These are phyloP conservation scores for Huso huso DNA, from an alignment of 2,797 vertebrate species.

Conservation along the genomic window DNA sequence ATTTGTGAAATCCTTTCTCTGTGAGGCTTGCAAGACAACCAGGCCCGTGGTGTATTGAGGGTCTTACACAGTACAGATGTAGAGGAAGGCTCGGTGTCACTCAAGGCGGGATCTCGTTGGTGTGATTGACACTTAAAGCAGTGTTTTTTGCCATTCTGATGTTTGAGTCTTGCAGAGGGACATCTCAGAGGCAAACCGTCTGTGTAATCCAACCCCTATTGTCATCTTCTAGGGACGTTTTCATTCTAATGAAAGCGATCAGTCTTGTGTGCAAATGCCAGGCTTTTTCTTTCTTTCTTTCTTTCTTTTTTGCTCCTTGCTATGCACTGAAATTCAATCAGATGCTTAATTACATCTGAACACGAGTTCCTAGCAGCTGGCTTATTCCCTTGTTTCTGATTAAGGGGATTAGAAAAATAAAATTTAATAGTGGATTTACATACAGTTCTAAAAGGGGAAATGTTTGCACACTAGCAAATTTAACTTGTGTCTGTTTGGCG, in stretches of 20 bases:
- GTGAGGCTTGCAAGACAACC: slow-evolving; percentile 31
- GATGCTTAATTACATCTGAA: slow-evolving; percentile 95
- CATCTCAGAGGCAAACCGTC: slow-evolving; percentile 44
- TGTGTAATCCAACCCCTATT: slow-evolving; percentile 39
- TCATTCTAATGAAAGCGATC: slow-evolving; percentile 51
- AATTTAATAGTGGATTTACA: slow-evolving; percentile 85
- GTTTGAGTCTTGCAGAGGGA: slow-evolving; percentile 40
- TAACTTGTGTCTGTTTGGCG: background rate
- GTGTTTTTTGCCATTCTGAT: slow-evolving; percentile 45
- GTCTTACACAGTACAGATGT: slow-evolving; percentile 37
- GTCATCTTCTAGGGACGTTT: slow-evolving; percentile 37
- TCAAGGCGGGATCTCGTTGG: slow-evolving; percentile 37
- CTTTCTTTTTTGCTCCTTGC: slow-evolving; percentile 45
- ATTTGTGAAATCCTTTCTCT: slow-evolving; percentile 32
- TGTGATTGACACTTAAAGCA: slow-evolving; percentile 45
- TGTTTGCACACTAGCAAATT: slow-evolving; percentile 29
- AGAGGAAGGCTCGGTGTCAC: slow-evolving; percentile 41
- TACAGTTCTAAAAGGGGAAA: slow-evolving; percentile 63
- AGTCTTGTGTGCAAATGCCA: slow-evolving; percentile 55
- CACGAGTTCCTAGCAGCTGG: slow-evolving; percentile 87
- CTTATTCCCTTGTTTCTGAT: slow-evolving; percentile 93
- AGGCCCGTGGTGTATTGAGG: slow-evolving; percentile 43
- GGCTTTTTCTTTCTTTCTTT: slow-evolving; percentile 1
- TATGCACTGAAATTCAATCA: slow-evolving; percentile 88
- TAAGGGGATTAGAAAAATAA: slow-evolving; percentile 92